Conservation (phyloP, 2,113 vertebrate species). For the Salvelinus sp. region DNA sequence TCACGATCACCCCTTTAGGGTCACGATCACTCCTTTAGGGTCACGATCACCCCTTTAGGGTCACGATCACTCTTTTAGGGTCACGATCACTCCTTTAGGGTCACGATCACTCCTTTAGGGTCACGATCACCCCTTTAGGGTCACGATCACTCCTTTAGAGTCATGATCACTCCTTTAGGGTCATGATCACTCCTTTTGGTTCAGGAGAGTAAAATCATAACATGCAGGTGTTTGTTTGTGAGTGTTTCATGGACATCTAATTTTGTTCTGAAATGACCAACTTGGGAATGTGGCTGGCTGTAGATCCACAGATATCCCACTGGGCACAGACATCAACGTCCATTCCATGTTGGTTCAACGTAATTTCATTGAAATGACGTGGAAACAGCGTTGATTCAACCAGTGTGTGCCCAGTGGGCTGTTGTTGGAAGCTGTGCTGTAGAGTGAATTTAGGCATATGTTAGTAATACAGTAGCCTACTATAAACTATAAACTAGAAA, state of each 20-base stretch:
- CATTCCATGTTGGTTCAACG: too few relatives aligned
- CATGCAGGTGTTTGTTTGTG: constrained; percentile 4
- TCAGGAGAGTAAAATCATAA: neutral
- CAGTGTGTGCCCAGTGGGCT: too few relatives aligned
- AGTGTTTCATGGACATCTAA: neutral
- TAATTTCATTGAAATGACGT: too few relatives aligned
- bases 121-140: constrained; percentile 1
- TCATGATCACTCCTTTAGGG: too few relatives aligned
- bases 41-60: neutral
- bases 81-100: too few relatives aligned
- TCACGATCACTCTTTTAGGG: neutral
- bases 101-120: constrained; percentile 2
- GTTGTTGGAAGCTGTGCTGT: neutral
- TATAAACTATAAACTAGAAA: neutral
- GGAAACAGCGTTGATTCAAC: too few relatives aligned
- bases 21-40: too few relatives aligned
- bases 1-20: neutral
- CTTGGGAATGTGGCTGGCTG: neutral
- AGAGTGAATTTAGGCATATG: neutral
- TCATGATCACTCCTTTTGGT: constrained; percentile 1
- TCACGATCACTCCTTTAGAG: neutral
- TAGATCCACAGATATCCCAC: neutral
- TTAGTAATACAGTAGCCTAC: neutral
- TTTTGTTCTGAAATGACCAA: neutral
- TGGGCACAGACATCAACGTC: too few relatives aligned